Evolutionary conservation across 2,888 invertebrate genomes (phyloP).

Genomic region (Alitta virens): DNA sequence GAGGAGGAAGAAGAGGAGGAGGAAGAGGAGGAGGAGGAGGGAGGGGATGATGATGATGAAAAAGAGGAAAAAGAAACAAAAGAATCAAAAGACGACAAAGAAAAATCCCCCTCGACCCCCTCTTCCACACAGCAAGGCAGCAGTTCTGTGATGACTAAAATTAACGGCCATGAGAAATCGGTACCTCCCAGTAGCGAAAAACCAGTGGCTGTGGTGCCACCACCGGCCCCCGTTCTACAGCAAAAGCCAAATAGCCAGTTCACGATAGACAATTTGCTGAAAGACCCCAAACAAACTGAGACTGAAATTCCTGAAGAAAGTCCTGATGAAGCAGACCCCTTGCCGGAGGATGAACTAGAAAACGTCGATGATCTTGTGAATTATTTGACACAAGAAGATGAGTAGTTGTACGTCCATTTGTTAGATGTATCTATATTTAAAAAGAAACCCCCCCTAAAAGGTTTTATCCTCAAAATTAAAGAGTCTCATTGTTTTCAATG

Average conservation of each 20-base stretch:
- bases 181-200: neutral
- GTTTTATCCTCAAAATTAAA: too few species aligned
- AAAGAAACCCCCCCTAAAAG: too few species aligned
- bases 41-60: constrained; percentile 18
- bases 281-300: neutral
- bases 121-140: neutral
- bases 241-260: neutral
- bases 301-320: neutral
- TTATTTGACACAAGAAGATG: constrained; percentile 3
- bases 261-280: constrained; percentile 8
- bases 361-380: constrained; percentile 14
- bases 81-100: neutral
- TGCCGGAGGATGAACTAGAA: constrained; percentile 8
- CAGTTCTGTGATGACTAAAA: neutral
- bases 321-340: neutral
- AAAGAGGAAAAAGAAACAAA: neutral
- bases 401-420: too few species aligned
- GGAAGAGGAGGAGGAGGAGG: constrained; percentile 15
- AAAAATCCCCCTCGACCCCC: constrained; percentile 3
- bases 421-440: too few species aligned
- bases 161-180: constrained; percentile 4
- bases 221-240: neutral
- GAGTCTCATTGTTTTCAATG: too few species aligned
- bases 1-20: constrained; percentile 16
- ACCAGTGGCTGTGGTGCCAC: neutral